Evolutionary conservation across 92 coral and sea anemone species (phyloP), one percentile per base, ranked within the genome.

Genomic region (Actinostola sp.): DNA sequence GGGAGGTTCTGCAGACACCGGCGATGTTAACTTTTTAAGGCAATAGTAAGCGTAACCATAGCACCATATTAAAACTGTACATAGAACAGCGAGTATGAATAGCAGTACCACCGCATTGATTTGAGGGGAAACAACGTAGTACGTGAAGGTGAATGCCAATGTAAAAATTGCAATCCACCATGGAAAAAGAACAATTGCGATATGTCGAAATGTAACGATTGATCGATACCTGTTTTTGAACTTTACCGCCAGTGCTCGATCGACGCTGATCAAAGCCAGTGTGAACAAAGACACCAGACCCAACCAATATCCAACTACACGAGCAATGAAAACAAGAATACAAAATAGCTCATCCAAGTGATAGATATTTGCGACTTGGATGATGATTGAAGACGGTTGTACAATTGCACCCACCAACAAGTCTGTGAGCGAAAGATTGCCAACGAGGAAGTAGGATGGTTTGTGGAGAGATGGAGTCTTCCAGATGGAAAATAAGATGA

Each of bases 371-470:
- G 52, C 26, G 1, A 65, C n/a, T 2, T 26, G 2, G 3, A 42
- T 19, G 19, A 62, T 35, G 55, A 42, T 33, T 17, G 50, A 19
- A 11, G 52, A 14, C 10, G 71, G 71, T 28, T 65, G 71, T 17
- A 46, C 71, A 27, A 65, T 14, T 17, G 52, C 53, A 39, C 71
- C 71, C 1, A 65, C 39, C 57, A 65, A 14, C 55, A 65, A 44
- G 52, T 65, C 71, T 0, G 71, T 31, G 19, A 65, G 36, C 10
- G 71, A 46, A 30, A 65, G 71, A 42, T 65, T 65, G 25, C 54
- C 71, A 8, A 65, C 43, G 14, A 65, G 42, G 9, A 65, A 15
- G 38, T 65, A 49, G 5, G 71, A 65, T 11, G 71, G 71, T 11
- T 65, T 65, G n/a, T 49, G 71, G 0, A 65, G 71, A 39, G 71